A percentile compares a stretch with the other conserved stretches of the same genome.
phyloP scores from a whole-genome alignment of 2,888 invertebrate species.

The Chymomyza procnemis region DNA sequence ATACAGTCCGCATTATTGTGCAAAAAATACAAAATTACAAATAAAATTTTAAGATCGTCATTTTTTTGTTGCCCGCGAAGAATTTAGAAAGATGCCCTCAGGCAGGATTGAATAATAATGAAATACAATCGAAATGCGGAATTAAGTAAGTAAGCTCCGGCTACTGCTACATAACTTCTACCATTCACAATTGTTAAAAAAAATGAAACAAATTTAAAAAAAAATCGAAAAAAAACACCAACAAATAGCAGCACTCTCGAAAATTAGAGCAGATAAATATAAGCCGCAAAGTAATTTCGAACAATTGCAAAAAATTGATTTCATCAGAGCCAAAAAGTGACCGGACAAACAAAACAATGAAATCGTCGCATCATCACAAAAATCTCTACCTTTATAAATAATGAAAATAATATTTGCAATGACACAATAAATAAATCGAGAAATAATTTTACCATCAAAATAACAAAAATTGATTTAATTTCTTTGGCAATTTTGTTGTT shows the following conservation, averaged over 20 bases:
- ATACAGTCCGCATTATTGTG: not conserved
- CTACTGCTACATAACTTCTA: constrained; percentile 31
- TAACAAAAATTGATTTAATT: constrained; percentile 30
- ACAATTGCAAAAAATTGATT: constrained; percentile 49
- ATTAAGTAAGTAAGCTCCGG: constrained; percentile 32
- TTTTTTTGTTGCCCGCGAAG: not conserved
- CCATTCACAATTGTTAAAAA: constrained; percentile 27
- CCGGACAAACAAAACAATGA: constrained; percentile 24
- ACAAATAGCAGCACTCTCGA: constrained; percentile 12
- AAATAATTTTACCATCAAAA: constrained; percentile 51
- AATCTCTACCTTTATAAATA: constrained; percentile 25
- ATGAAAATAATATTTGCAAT: constrained; percentile 50
- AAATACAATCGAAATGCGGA: constrained; percentile 23
- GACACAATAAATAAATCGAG: constrained; percentile 65
- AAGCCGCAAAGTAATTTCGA: constrained; percentile 34
- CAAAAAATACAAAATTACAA: not conserved
- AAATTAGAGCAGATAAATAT: constrained; percentile 66
- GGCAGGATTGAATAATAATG: constrained; percentile 43
- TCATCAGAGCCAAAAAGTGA: constrained; percentile 25
- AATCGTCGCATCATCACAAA: constrained; percentile 40
- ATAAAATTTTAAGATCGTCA: not conserved
- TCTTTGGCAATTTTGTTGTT: constrained; percentile 16
- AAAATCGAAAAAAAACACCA: not conserved
- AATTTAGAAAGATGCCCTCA: constrained; percentile 9
- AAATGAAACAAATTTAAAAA: not conserved